phyloP scores from a whole-genome alignment of 1,140 invertebrate genomes.

The Drosophila bipectinata region DNA sequence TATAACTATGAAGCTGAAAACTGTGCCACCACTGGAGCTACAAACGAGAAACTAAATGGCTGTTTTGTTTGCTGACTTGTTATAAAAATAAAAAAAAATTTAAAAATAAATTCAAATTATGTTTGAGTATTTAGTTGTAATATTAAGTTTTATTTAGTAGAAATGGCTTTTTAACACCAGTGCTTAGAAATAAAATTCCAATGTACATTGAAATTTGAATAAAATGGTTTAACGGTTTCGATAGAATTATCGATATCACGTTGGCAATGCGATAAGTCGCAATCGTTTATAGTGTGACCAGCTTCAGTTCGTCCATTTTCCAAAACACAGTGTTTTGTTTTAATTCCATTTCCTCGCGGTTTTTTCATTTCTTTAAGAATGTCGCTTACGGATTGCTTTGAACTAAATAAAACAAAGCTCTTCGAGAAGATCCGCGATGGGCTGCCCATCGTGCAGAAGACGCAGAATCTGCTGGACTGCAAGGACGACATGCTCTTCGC shows the following conservation, averaged over 20 bases:
- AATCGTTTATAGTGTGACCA: background rate
- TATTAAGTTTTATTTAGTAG: no score
- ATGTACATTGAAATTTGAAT: no score
- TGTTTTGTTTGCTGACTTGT: background rate
- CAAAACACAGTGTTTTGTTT: background rate
- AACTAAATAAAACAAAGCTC: conserved; percentile 62
- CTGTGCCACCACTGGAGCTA: conserved; percentile 52
- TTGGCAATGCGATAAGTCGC: background rate
- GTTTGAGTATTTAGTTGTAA: no score
- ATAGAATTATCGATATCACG: background rate
- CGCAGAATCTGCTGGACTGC: conserved; percentile 77
- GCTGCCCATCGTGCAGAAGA: conserved; percentile 54
- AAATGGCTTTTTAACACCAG: no score
- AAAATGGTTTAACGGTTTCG: background rate
- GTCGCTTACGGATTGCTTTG: conserved; percentile 66
- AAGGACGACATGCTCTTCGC: conserved; percentile 79
- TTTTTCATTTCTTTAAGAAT: conserved; percentile 21
- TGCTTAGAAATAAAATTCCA: no score
- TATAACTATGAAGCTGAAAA: conserved; percentile 71
- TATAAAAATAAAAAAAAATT: background rate
- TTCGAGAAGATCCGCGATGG: conserved; percentile 70
- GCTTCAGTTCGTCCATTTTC: background rate
- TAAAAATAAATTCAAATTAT: background rate
- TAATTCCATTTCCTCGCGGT: conserved; percentile 7
- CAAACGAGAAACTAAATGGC: conserved; percentile 27